These are phyloP conservation scores for Nematolebias whitei DNA, from an alignment of 2,113 vertebrate genomes.

Conservation along the genomic window DNA sequence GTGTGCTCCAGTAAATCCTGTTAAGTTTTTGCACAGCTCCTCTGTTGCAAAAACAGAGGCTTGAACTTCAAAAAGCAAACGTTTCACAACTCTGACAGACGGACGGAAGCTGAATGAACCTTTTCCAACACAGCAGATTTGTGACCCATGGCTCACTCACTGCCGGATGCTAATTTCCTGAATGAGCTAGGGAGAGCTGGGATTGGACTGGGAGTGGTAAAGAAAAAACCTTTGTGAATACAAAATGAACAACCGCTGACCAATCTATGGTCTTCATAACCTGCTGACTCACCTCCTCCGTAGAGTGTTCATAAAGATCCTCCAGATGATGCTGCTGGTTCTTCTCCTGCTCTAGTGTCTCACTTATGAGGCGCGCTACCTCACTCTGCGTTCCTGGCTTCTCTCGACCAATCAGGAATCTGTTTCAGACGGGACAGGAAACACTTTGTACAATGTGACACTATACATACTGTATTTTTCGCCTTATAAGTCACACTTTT, in stretches of 20 bases:
- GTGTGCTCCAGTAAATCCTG: slow-evolving; percentile 12
- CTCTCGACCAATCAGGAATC: slow-evolving; percentile 92
- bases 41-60: slow-evolving; percentile 18
- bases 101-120: slow-evolving; percentile 27
- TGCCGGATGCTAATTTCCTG: slow-evolving; percentile 40
- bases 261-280: neutral
- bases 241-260: neutral
- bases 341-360: slow-evolving; percentile 91
- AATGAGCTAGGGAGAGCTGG: slow-evolving; percentile 18
- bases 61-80: slow-evolving; percentile 56
- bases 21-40: neutral
- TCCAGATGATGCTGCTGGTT: slow-evolving; percentile 81
- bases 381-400: slow-evolving; percentile 91
- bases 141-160: slow-evolving; percentile 47
- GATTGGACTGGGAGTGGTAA: slow-evolving; percentile 15
- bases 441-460: neutral
- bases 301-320: slow-evolving; percentile 84
- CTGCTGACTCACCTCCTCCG: slow-evolving; percentile 78
- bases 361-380: slow-evolving; percentile 91
- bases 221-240: neutral
- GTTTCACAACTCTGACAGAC: slow-evolving; percentile 60
- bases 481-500: no score
- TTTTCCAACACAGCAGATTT: slow-evolving; percentile 33
- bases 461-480: neutral
- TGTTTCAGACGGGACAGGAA: slow-evolving; percentile 45